A percentile compares a stretch with the other conserved stretches of the same genome.
phyloP scores from a whole-genome alignment of 2,888 invertebrate genomes.

The Nemoura dubitans region DNA sequence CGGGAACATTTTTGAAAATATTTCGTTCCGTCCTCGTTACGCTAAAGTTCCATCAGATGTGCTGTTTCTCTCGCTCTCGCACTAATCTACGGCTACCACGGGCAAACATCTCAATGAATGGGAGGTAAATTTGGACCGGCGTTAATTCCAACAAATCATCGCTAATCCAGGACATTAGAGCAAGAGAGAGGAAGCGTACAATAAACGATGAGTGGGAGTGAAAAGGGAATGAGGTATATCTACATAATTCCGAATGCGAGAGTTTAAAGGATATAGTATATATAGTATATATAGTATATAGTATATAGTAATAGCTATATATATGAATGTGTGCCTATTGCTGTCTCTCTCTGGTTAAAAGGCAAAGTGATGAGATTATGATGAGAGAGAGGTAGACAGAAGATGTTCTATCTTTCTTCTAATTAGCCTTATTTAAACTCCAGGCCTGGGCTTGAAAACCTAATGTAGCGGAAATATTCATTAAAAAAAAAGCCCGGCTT shows the following conservation, averaged over 20 bases:
- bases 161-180: slow-evolving; percentile 8
- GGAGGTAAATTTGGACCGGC: slow-evolving; percentile 12
- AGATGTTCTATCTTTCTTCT: slow-evolving; percentile 7
- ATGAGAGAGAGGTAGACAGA: background rate
- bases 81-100: background rate
- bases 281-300: no score
- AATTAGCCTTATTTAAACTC: slow-evolving; percentile 12
- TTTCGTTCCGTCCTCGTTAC: background rate
- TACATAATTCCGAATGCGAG: background rate
- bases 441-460: background rate
- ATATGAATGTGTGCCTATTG: background rate
- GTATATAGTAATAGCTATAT: no score
- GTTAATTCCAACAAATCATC: background rate
- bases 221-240: background rate
- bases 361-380: background rate
- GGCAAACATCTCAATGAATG: slow-evolving; percentile 12
- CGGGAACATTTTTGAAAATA: slow-evolving; percentile 12
- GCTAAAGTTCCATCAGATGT: slow-evolving; percentile 2
- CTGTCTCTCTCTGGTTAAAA: background rate
- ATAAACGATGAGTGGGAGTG: slow-evolving; percentile 21
- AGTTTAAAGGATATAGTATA: background rate
- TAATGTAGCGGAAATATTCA: slow-evolving; percentile 12
- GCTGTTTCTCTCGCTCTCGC: background rate
- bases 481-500: slow-evolving; percentile 1
- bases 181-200: background rate